Evolutionary conservation across 2,888 invertebrate species (phyloP), one percentile per base, ranked within the genome.

Genomic region (Ornithoptera priamus): DNA sequence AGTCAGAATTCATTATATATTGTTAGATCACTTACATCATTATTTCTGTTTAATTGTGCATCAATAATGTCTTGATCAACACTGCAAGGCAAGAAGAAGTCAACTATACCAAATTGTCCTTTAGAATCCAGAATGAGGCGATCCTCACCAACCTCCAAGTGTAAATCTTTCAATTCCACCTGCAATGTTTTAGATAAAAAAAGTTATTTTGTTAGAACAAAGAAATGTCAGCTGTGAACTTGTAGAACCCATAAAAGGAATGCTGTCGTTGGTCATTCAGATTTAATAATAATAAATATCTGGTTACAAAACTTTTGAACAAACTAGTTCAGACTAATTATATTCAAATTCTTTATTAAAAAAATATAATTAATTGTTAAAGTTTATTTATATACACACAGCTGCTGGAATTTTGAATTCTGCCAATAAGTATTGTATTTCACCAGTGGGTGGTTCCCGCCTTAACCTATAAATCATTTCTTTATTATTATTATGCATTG

Each of bases 81-180:
- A 69, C 89, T 91, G 80, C 94, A 94, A 0, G 95, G 95, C 36
- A 96, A 82, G 80, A 95, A 96, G 79, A 96, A 93, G 82, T 97
- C 96, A 64, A 96, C 93, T 12, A 93, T 80, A 75, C 95, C 94
- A 73, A 93, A 94, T 72, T 91, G 83, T 58, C 93, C 94, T 71
- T 92, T 92, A 0, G 94, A 94, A 77, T 95, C 95, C 58, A 97
- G 82, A 17, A 96, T 87, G 69, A 97, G 91, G 71, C 97, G 93
- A 85, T 97, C 96, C 81, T 96, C 95, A n/a, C 96, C 95, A 39
- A 96, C 87, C 83, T 96, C 95, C 68, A 97, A 80, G 61, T 90
- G 92, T 57, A 96, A 80, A 81, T 96, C 95, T 75, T 93, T 93
- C 0, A 94, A 81, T 67, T 94, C 93, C 71, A 93, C 85, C 95